Base-by-base conservation (phyloP, 2,888 invertebrate species). In the Hesperia comma region DNA sequence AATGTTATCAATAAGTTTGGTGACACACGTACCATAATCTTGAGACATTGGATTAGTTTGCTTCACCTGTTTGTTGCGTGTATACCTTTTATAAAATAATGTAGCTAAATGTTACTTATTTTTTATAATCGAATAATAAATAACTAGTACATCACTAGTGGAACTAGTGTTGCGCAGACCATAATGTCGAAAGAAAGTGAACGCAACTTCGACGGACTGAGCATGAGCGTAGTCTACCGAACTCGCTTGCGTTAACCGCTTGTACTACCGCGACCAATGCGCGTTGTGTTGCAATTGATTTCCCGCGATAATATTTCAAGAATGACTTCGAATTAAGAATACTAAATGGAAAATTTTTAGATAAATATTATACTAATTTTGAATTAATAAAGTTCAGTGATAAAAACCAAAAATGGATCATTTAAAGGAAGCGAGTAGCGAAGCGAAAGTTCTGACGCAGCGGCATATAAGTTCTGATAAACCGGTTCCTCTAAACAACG, bases 171-270 rank as follows among this genome's bases (percentile, higher is more conserved):
- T 88, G 86, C 89, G 88, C 83, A 87, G 84, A 74, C 79, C 74
- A 70, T 77, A 83, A 87, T 91, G 90, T 87, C 88, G 90, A 91
- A 91, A 91, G 91, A 91, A 91, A 91, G 91, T 90, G 90, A 90
- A 85, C 86, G 88, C 84, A 85, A 81, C 78, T 68, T 72, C 72
- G 70, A 49, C 73, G 69, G 69, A 68, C 61, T 46, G 63, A 66
- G 7, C 43, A 43, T 43, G 43, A 72, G 75, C 71, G 26, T 26
- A 73, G 74, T 74, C 69, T 71, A 61, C 51, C 54, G 43, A 40
- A 68, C 53, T 37, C 61, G 56, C 51, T 46, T 51, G 64, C 33
- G 15, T 32, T 40, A 41, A 56, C 49, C 68, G 61, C 56, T 6
- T 56, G 55, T 61, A 51, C 56, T 7, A 49, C 12, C 51, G 40